Evolutionary conservation across 2,888 invertebrate species (phyloP).

Genomic region (Lycaena phlaeas): DNA sequence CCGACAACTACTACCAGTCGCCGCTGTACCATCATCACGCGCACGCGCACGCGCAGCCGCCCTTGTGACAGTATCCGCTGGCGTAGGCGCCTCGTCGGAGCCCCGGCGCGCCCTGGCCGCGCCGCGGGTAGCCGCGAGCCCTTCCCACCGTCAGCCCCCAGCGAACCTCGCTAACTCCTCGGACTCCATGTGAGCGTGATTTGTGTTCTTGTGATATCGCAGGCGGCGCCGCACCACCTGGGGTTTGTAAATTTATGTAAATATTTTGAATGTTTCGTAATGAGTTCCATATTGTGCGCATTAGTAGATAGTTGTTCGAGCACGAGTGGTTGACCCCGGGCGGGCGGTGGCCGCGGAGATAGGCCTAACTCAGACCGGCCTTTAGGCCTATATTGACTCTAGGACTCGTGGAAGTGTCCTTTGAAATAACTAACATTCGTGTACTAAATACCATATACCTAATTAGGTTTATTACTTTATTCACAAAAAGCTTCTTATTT

Average conservation of each 20-base stretch:
- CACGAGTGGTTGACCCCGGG: constrained; percentile 32
- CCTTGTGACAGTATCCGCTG: constrained; percentile 94
- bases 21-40: constrained; percentile 80
- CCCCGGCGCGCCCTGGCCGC: constrained; percentile 35
- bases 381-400: constrained; percentile 29
- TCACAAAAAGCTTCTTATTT: too few species aligned
- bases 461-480: not conserved
- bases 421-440: constrained; percentile 35
- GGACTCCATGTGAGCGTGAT: constrained; percentile 64
- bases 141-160: constrained; percentile 18
- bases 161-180: constrained; percentile 41
- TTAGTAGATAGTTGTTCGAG: constrained; percentile 48
- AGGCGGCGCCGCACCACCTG: constrained; percentile 25
- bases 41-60: constrained; percentile 81
- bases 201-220: constrained; percentile 45
- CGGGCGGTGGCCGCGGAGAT: constrained; percentile 40
- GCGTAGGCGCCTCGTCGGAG: constrained; percentile 77
- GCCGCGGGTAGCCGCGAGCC: constrained; percentile 31
- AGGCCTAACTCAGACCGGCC: constrained; percentile 45
- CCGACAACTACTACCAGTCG: constrained; percentile 89
- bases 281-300: constrained; percentile 44
- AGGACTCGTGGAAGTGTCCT: constrained; percentile 49
- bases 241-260: constrained; percentile 51
- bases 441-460: constrained; percentile 31
- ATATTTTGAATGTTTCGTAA: constrained; percentile 45